These are phyloP conservation scores for Hippoglossus stenolepis DNA, from an alignment of 2,113 vertebrate genomes.

Conservation along the genomic window DNA sequence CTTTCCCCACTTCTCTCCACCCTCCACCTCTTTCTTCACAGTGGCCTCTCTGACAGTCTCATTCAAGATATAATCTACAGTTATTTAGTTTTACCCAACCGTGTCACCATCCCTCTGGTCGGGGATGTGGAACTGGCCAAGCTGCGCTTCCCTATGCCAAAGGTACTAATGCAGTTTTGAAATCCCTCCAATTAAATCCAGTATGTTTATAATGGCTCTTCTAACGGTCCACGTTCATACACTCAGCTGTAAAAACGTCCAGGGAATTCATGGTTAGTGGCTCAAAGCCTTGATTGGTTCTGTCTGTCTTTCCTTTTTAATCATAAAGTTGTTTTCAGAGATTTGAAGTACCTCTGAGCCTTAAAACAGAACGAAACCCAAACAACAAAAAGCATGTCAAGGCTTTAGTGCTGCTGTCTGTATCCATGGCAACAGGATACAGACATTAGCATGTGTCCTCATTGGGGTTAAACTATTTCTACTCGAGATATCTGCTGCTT, in stretches of 20 bases:
- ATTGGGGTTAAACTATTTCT: not conserved
- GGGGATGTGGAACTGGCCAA: constrained; percentile 91
- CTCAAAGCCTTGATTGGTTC: not conserved
- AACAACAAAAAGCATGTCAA: constrained; percentile 9
- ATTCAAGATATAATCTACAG: constrained; percentile 95
- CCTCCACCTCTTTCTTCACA: constrained; percentile 61
- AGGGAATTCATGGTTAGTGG: constrained; percentile 5
- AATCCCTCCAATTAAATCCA: not conserved
- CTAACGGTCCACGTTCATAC: not conserved
- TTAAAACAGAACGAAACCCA: not conserved
- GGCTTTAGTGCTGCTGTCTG: not conserved
- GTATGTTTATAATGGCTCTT: not conserved
- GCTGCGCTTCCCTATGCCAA: constrained; percentile 94
- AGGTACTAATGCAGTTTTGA: constrained; percentile 81
- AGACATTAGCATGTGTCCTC: not conserved
- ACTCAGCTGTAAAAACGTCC: not conserved
- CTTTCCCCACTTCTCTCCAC: constrained; percentile 1
- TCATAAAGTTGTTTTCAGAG: not conserved
- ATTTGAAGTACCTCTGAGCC: constrained; percentile 2
- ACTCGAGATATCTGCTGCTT: too few species aligned
- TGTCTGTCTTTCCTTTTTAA: not conserved
- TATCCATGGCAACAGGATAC: constrained; percentile 51
- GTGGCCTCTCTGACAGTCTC: constrained; percentile 93
- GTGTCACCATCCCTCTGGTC: constrained; percentile 94
- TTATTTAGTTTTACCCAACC: constrained; percentile 95